These are phyloP conservation scores for Helicorthomorpha holstii DNA, from an alignment of 1,140 invertebrate species.

Conservation along the genomic window DNA sequence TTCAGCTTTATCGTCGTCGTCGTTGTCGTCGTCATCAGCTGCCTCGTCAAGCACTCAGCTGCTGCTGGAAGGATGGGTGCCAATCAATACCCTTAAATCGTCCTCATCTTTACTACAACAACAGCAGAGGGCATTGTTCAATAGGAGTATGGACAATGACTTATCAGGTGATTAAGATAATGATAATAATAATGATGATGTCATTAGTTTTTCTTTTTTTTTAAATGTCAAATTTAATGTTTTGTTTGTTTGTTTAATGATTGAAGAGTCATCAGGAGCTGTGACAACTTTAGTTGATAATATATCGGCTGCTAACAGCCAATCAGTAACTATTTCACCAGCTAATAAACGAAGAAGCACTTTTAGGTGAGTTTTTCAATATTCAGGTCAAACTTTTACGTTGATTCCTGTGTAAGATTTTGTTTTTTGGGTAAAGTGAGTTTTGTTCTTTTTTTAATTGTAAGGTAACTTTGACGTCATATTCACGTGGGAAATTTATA, in stretches of 20 bases:
- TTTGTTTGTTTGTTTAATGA: too few species aligned
- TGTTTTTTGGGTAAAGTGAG: too few species aligned
- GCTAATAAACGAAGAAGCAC: slow-evolving; percentile 13
- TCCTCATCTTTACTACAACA: slow-evolving; percentile 18
- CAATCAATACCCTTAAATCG: not conserved
- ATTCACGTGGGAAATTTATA: too few species aligned
- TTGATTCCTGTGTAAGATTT: too few species aligned
- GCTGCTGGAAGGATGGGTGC: not conserved
- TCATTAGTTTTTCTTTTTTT: not conserved
- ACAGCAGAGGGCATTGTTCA: slow-evolving; percentile 13
- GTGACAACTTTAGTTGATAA: too few species aligned
- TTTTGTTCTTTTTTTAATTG: too few species aligned
- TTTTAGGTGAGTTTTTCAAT: slow-evolving; percentile 14
- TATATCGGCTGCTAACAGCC: too few species aligned
- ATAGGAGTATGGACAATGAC: slow-evolving; percentile 24
- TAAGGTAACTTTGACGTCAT: too few species aligned
- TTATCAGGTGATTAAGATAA: slow-evolving; percentile 6
- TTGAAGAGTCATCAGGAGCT: too few species aligned
- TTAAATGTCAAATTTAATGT: too few species aligned
- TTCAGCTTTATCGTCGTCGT: too few species aligned
- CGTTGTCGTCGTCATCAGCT: slow-evolving; percentile 27
- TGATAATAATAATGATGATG: not conserved
- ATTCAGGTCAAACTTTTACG: too few species aligned
- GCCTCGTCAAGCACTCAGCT: not conserved
- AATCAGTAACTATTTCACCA: slow-evolving; percentile 5